Evolutionary conservation across 1,140 invertebrate species (phyloP).

Genomic region (Bombus pascuorum): DNA sequence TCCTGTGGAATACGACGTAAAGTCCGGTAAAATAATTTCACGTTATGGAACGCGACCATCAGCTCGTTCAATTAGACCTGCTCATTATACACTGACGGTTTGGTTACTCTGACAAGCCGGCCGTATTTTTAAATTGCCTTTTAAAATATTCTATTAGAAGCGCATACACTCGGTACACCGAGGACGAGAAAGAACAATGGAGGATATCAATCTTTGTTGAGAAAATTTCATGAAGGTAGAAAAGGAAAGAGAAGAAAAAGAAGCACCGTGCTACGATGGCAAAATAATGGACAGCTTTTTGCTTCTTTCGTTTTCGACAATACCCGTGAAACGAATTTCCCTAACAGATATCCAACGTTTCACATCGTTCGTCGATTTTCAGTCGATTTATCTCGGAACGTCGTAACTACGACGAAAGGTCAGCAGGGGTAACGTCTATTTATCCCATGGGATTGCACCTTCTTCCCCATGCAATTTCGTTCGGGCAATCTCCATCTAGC

Average conservation of each 20-base stretch:
- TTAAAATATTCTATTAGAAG: slow-evolving; percentile 21
- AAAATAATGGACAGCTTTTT: slow-evolving; percentile 3
- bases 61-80: not conserved
- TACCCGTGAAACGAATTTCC: not conserved
- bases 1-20: not conserved
- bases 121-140: not conserved
- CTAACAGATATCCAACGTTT: slow-evolving; percentile 25
- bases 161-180: not conserved
- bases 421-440: slow-evolving; percentile 51
- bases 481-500: slow-evolving; percentile 57
- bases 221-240: slow-evolving; percentile 6
- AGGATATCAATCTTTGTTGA: not conserved
- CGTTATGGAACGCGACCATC: not conserved
- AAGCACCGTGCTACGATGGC: not conserved
- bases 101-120: not conserved
- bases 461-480: slow-evolving; percentile 53
- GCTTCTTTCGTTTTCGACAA: not conserved
- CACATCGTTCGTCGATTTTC: slow-evolving; percentile 41
- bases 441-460: slow-evolving; percentile 59
- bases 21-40: slow-evolving; percentile 6
- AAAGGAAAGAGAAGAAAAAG: no score
- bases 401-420: slow-evolving; percentile 44
- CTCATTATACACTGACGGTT: not conserved
- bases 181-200: not conserved
- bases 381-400: slow-evolving; percentile 53